Conservation (phyloP, 2,888 invertebrate genomes). For the Catocala sponsa region DNA sequence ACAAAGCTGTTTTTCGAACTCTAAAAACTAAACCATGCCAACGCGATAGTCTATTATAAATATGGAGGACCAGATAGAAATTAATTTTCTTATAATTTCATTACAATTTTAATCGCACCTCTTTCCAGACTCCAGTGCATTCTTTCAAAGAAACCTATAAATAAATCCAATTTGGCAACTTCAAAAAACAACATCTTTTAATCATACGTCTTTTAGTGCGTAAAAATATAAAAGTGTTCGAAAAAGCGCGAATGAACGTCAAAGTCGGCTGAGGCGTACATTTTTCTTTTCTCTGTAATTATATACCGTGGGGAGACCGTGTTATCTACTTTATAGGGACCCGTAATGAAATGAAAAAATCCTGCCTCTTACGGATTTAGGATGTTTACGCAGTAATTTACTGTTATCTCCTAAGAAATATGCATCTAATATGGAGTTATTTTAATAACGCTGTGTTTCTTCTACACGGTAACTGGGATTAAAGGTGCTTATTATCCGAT, state of each 20-base stretch:
- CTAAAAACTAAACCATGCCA: too few relatives aligned
- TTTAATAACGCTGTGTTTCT: constrained; percentile 43
- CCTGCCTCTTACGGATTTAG: constrained; percentile 49
- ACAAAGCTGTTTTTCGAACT: too few relatives aligned
- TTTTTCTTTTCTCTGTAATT: constrained; percentile 53
- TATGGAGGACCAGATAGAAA: too few relatives aligned
- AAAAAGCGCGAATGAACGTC: constrained; percentile 39
- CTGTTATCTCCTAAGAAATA: constrained; percentile 52
- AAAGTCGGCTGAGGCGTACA: constrained; percentile 33
- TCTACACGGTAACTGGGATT: constrained; percentile 10
- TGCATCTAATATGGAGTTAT: constrained; percentile 51
- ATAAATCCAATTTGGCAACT: constrained; percentile 35
- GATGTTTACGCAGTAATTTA: constrained; percentile 53
- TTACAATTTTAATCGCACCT: too few relatives aligned
- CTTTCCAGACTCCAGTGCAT: background rate
- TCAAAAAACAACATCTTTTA: constrained; percentile 34
- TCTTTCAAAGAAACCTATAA: constrained; percentile 18
- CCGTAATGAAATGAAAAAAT: constrained; percentile 56
- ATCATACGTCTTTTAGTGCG: constrained; percentile 25
- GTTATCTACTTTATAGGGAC: constrained; percentile 54
- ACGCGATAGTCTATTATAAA: too few relatives aligned
- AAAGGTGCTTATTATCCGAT: constrained; percentile 12
- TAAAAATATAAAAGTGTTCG: constrained; percentile 41
- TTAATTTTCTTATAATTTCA: too few relatives aligned
- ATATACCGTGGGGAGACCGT: constrained; percentile 48